Percentiles rank a stretch among this genome's conserved stretches.
Conservation (phyloP, 2,113 vertebrate genomes). For the Oostethus manadensis region DNA sequence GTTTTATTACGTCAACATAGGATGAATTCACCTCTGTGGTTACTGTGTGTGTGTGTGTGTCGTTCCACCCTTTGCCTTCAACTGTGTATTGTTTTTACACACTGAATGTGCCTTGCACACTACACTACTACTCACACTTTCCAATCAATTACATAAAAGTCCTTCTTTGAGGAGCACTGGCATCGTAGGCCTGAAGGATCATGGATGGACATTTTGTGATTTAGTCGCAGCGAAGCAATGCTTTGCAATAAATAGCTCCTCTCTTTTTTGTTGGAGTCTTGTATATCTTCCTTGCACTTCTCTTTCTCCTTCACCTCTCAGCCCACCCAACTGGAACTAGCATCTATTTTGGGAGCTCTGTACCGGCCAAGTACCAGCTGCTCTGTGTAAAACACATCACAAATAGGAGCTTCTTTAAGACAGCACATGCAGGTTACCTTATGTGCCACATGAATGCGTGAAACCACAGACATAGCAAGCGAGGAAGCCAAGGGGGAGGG, state of each 20-base stretch:
- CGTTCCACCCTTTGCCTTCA: not conserved
- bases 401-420: conserved; percentile 33
- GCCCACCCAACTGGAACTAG: conserved; percentile 54
- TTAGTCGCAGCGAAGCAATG: conserved; percentile 19
- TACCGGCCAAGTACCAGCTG: conserved; percentile 43
- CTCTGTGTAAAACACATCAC: conserved; percentile 55
- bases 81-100: not conserved
- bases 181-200: conserved; percentile 34
- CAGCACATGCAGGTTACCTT: conserved; percentile 34
- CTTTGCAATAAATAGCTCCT: conserved; percentile 34
- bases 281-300: conserved; percentile 29
- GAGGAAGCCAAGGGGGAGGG: too few species aligned
- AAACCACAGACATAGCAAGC: conserved; percentile 1
- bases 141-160: conserved; percentile 55
- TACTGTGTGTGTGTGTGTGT: not conserved
- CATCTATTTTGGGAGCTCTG: conserved; percentile 51
- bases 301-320: conserved; percentile 34
- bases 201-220: conserved; percentile 19
- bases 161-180: conserved; percentile 36
- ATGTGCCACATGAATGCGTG: conserved; percentile 25
- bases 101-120: conserved; percentile 22
- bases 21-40: conserved; percentile 13
- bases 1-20: conserved; percentile 13
- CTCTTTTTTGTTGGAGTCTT: conserved; percentile 27
- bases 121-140: conserved; percentile 54